Conservation (phyloP, 2,113 vertebrate species). For the Chaenogobius annularis region DNA sequence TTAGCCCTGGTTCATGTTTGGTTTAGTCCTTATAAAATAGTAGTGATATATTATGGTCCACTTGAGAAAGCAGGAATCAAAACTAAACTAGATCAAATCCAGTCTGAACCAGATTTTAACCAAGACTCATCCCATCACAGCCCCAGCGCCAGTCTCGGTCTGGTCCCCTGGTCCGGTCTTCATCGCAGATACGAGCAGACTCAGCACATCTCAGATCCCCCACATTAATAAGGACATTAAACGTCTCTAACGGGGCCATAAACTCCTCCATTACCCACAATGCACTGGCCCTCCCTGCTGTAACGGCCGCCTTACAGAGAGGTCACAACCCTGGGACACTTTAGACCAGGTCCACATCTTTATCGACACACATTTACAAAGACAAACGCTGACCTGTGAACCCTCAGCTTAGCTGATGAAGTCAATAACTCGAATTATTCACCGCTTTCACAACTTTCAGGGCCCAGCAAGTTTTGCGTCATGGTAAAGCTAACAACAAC, state of each 20-base stretch:
- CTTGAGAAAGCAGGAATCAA: too few species aligned
- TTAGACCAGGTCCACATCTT: neutral
- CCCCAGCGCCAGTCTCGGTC: neutral
- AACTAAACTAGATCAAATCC: neutral
- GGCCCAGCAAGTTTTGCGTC: too few species aligned
- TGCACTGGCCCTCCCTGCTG: neutral
- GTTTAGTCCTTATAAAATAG: too few species aligned
- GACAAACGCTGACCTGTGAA: neutral
- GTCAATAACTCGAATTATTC: too few species aligned
- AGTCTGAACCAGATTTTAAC: neutral
- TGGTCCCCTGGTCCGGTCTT: neutral
- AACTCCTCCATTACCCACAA: slow-evolving; percentile 9
- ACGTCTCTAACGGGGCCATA: slow-evolving; percentile 7
- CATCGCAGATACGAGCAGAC: neutral
- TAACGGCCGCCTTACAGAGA: neutral
- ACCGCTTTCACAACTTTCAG: too few species aligned
- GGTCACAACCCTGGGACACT: neutral
- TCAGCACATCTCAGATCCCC: neutral
- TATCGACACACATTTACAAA: slow-evolving; percentile 1
- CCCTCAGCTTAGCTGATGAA: neutral
- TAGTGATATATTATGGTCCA: too few species aligned
- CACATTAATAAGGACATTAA: slow-evolving; percentile 1
- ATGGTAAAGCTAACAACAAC: too few species aligned
- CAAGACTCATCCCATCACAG: neutral
- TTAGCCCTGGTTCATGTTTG: too few species aligned